These are phyloP conservation scores for Pinna nobilis DNA, from an alignment of 1,140 invertebrate genomes.

Conservation along the genomic window DNA sequence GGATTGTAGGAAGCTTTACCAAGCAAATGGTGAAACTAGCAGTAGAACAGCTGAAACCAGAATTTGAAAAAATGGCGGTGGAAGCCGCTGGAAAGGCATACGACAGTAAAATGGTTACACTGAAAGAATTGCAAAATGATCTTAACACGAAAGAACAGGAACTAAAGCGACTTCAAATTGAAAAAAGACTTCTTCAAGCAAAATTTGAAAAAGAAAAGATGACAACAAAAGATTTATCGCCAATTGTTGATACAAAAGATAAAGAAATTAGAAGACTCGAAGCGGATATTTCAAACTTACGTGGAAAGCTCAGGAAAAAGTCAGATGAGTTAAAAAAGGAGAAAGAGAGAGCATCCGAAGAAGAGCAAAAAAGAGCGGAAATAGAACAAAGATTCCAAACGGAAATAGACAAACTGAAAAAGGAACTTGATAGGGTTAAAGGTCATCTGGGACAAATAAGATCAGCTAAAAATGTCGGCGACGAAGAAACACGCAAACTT, in stretches of 20 bases:
- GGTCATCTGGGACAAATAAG: conserved; percentile 53
- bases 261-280: conserved; percentile 51
- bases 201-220: conserved; percentile 54
- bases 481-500: conserved; percentile 56
- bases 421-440: conserved; percentile 54
- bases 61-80: conserved; percentile 52
- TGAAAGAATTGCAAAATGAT: conserved; percentile 52
- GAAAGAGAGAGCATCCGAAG: conserved; percentile 39
- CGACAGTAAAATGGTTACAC: conserved; percentile 49
- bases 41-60: conserved; percentile 52
- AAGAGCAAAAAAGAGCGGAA: conserved; percentile 49
- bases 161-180: conserved; percentile 45
- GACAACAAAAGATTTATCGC: conserved; percentile 29
- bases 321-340: conserved; percentile 47
- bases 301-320: conserved; percentile 47
- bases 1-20: conserved; percentile 54
- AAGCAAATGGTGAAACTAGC: conserved; percentile 56
- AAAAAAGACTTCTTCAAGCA: conserved; percentile 53
- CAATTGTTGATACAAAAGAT: conserved; percentile 49
- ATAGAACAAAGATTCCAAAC: conserved; percentile 43
- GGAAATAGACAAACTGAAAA: conserved; percentile 46
- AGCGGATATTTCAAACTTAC: conserved; percentile 44
- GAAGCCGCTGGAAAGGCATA: conserved; percentile 50
- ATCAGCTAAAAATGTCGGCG: conserved; percentile 55
- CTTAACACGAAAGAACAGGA: conserved; percentile 53